These are phyloP conservation scores for Perccottus glenii DNA, from an alignment of 2,113 vertebrate species.

Conservation along the genomic window DNA sequence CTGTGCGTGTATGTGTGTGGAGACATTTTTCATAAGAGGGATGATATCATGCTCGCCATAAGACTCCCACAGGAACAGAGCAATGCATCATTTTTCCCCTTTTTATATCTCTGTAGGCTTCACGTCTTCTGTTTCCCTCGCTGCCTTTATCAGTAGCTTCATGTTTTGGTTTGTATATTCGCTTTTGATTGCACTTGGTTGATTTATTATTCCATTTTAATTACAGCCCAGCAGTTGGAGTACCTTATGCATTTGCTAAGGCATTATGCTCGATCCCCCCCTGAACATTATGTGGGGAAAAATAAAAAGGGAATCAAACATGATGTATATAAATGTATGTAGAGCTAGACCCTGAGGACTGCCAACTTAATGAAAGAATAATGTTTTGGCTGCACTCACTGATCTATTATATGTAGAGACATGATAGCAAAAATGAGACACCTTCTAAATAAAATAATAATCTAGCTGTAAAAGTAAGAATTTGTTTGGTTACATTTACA, in stretches of 20 bases:
- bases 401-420: not conserved
- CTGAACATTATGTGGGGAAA: slow-evolving; percentile 26
- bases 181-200: slow-evolving; percentile 49
- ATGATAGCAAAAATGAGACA: slow-evolving; percentile 4
- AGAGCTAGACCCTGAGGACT: slow-evolving; percentile 21
- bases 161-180: slow-evolving; percentile 38
- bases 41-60: slow-evolving; percentile 69
- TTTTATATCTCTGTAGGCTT: slow-evolving; percentile 70
- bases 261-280: slow-evolving; percentile 51
- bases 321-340: slow-evolving; percentile 34
- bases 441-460: slow-evolving; percentile 20
- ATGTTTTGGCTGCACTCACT: not conserved
- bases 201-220: slow-evolving; percentile 61
- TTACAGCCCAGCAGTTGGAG: slow-evolving; percentile 65
- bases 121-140: slow-evolving; percentile 47
- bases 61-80: slow-evolving; percentile 65
- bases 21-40: slow-evolving; percentile 72
- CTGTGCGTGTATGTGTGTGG: slow-evolving; percentile 12
- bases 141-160: slow-evolving; percentile 37
- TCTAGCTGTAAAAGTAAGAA: slow-evolving; percentile 25
- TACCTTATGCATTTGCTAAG: slow-evolving; percentile 55
- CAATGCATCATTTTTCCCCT: slow-evolving; percentile 64
- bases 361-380: slow-evolving; percentile 6
- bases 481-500: slow-evolving; percentile 38
- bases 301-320: slow-evolving; percentile 18